Evolutionary conservation across 2,797 vertebrate genomes (phyloP).

Genomic region (Gallinago solitaria): DNA sequence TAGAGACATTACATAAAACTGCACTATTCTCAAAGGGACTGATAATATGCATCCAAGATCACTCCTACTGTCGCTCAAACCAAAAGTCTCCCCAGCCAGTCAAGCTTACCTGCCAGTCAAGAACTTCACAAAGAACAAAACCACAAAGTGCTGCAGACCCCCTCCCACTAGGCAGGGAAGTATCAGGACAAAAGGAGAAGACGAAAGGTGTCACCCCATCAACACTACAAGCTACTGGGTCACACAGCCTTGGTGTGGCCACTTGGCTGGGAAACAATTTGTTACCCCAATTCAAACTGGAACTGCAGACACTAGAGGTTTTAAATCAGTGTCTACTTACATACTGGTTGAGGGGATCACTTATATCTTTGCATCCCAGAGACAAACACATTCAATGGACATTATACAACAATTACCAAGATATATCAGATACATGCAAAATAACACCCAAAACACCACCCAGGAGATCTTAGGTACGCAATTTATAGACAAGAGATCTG

Average conservation of each 20-base stretch:
- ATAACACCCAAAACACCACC: not conserved
- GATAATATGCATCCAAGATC: not conserved
- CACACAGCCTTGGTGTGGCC: not conserved
- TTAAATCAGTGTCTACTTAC: not conserved
- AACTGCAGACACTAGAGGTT: not conserved
- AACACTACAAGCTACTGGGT: not conserved
- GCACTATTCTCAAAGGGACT: not conserved
- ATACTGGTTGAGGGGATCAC: rapidly evolving
- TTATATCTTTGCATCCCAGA: not conserved
- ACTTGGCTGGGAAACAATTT: not conserved
- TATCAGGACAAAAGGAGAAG: not conserved
- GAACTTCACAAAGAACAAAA: not conserved
- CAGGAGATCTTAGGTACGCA: not conserved
- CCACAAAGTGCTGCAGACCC: not conserved
- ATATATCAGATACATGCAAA: not conserved
- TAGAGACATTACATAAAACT: not conserved
- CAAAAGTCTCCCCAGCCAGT: not conserved
- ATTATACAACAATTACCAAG: not conserved
- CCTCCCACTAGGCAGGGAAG: not conserved
- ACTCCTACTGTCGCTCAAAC: not conserved
- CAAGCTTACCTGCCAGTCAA: not conserved
- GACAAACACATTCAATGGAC: not conserved
- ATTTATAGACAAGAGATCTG: not conserved
- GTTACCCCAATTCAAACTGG: not conserved
- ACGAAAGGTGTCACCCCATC: not conserved